phyloP scores from a whole-genome alignment of 2,888 invertebrate genomes.

The Macrophya annulata region DNA sequence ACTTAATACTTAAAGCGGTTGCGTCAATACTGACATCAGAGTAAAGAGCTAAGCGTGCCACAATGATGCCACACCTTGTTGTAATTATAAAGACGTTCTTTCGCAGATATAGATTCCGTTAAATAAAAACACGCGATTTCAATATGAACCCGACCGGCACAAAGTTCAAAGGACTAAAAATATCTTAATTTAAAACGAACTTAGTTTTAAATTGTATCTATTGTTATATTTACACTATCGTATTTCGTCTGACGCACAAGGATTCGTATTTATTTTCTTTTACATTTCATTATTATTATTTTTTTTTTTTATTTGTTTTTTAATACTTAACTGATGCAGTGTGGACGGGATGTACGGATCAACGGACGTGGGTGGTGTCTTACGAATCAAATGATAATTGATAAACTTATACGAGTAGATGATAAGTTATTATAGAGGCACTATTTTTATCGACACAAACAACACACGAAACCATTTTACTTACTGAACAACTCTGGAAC shows the following conservation, averaged over 20 bases:
- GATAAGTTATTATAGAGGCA: neutral
- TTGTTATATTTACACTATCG: neutral
- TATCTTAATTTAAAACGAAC: too few relatives aligned
- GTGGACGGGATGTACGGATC: conserved; percentile 17
- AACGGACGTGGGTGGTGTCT: conserved; percentile 46
- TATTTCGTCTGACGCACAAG: neutral
- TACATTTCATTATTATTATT: too few relatives aligned
- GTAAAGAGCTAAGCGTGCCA: conserved; percentile 27
- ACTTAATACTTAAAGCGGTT: conserved; percentile 40
- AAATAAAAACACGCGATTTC: neutral
- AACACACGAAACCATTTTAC: neutral
- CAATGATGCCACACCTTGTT: neutral
- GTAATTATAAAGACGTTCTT: neutral
- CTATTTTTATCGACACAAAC: neutral
- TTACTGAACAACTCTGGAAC: too few relatives aligned
- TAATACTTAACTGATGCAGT: neutral
- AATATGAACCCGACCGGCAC: neutral
- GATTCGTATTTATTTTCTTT: neutral
- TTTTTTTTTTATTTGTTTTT: neutral
- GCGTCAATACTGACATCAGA: conserved; percentile 37
- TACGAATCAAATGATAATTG: conserved; percentile 16
- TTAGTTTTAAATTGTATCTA: too few relatives aligned
- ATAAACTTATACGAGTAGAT: neutral
- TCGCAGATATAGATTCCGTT: neutral
- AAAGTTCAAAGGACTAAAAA: neutral